Evolutionary conservation across 2,797 vertebrate genomes (phyloP).

Genomic region (Zenarchopterus dispar): DNA sequence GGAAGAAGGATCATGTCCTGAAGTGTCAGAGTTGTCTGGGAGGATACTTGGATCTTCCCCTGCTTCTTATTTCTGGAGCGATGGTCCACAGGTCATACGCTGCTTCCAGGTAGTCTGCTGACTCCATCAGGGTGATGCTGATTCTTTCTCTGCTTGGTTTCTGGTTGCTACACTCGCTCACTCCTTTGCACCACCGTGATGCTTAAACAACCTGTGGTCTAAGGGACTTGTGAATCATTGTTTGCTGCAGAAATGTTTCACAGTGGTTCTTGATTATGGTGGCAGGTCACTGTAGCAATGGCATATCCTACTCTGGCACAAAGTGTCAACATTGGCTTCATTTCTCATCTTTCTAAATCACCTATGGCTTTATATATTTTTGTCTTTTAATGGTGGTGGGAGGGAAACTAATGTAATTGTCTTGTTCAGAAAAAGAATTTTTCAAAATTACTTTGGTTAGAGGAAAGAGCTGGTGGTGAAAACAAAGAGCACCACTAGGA

Average conservation of each 20-base stretch:
- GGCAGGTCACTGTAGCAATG: constrained; percentile 42
- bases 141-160: constrained; percentile 52
- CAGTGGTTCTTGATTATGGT: constrained; percentile 51
- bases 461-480: constrained; percentile 10
- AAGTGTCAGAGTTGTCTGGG: constrained; percentile 36
- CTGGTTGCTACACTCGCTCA: constrained; percentile 41
- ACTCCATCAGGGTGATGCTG: constrained; percentile 32
- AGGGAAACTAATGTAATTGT: constrained; percentile 11
- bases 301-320: constrained; percentile 28
- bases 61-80: constrained; percentile 68
- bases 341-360: constrained; percentile 36
- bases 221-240: not conserved
- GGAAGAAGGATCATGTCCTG: constrained; percentile 47
- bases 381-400: constrained; percentile 47
- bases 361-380: constrained; percentile 11
- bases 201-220: not conserved
- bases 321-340: constrained; percentile 18
- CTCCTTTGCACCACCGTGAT: constrained; percentile 63
- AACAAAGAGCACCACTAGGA: constrained; percentile 12
- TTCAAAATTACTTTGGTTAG: constrained; percentile 17
- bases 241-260: constrained; percentile 63
- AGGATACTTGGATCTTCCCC: constrained; percentile 59
- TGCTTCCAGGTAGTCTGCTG: constrained; percentile 78
- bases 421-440: constrained; percentile 14
- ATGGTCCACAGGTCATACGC: constrained; percentile 71